These are phyloP conservation scores for Temnothorax rugatulus DNA, from an alignment of 2,888 invertebrate species.

Conservation along the genomic window DNA sequence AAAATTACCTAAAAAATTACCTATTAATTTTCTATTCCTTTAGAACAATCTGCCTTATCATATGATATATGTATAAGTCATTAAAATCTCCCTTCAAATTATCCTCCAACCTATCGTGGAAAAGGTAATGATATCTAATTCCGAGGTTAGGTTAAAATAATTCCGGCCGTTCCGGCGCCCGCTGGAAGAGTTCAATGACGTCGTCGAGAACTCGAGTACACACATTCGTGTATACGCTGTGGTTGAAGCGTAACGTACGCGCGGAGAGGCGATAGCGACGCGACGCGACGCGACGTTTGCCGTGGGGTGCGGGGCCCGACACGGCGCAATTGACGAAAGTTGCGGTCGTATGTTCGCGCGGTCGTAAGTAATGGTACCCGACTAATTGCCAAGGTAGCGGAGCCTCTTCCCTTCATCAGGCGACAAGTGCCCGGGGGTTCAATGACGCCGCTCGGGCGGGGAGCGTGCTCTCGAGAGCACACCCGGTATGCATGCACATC, in stretches of 20 bases:
- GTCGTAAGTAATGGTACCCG: slow-evolving; percentile 46
- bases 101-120: background rate
- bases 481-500: slow-evolving; percentile 60
- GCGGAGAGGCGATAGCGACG: background rate
- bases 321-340: slow-evolving; percentile 45
- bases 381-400: slow-evolving; percentile 59
- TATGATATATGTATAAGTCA: background rate
- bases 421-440: slow-evolving; percentile 74
- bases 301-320: background rate
- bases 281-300: background rate
- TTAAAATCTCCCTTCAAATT: slow-evolving; percentile 16
- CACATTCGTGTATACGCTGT: slow-evolving; percentile 31
- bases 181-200: slow-evolving; percentile 81
- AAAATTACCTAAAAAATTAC: background rate
- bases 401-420: slow-evolving; percentile 70
- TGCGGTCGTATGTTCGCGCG: slow-evolving; percentile 43
- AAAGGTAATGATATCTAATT: slow-evolving; percentile 39
- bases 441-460: slow-evolving; percentile 78
- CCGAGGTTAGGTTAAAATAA: slow-evolving; percentile 34
- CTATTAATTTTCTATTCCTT: background rate
- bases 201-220: slow-evolving; percentile 63
- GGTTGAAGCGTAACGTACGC: slow-evolving; percentile 16
- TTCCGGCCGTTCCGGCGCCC: slow-evolving; percentile 62
- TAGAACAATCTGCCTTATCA: background rate
- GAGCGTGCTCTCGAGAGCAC: slow-evolving; percentile 56